Base-by-base conservation (phyloP, 2,797 vertebrate genomes). In the Brachyalestes nurse region DNA sequence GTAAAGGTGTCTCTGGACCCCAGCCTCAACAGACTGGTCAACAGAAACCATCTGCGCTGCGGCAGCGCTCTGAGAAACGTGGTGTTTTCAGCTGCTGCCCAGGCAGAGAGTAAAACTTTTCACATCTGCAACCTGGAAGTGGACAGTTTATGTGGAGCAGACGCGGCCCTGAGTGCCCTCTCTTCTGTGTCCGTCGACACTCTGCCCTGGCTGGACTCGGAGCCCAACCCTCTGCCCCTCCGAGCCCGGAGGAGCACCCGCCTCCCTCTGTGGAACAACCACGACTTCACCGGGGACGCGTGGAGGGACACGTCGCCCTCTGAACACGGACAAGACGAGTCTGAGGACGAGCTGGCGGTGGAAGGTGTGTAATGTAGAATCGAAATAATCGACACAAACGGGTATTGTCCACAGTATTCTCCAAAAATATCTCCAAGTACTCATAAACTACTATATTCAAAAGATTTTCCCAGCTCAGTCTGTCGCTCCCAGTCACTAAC, bases 231-330 rank as follows among this genome's bases (percentile, higher is more conserved):
- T n/a, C 23, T 87, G 19, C 93, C 94, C 0, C 89, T 95, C 38
- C 86, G 92, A 85, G 93, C 94, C 78, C 90, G 81, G 57, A 83
- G 94, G 64, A 91, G 71, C 1, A 76, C 89, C 7, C 95, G 93
- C 10, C 90, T 95, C 0, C 91, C 93, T 0, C 86, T 93, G 74
- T 95, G 94, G 94, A 94, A 94, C 75, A 92, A 89, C 6, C 85
- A 87, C 64, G 93, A 95, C 83, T 90, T 86, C 82, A 85, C 71
- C 0, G 93, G 94, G 0, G 84, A 84, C 14, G 62, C 0, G 53
- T 95, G 94, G 94, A 88, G 77, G 25, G 85, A 89, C n/a, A 45
- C 85, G 4, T 86, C 88, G 5, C 87, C 91, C 55, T n/a, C 84
- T 5, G 64, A 79, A 19, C 14, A 67, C 23, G 83, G 84, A 0